Evolutionary conservation across 2,113 vertebrate species (phyloP).

Genomic region (Sinocyclocheilus rhinocerous): DNA sequence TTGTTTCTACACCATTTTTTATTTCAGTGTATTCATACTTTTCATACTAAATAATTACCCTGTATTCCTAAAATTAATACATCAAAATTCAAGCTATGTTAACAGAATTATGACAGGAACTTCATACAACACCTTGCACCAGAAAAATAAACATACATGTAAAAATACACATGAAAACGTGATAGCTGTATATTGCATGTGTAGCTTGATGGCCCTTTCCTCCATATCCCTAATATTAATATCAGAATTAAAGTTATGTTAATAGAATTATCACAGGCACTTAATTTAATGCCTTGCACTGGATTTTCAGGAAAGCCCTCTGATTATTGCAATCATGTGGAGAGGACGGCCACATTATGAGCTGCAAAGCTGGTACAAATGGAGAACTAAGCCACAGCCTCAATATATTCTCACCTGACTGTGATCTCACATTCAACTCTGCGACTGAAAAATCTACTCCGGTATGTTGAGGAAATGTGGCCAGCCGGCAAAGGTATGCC

Average conservation of each 20-base stretch:
- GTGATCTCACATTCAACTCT: constrained; percentile 49
- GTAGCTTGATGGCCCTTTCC: neutral
- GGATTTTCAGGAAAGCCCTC: constrained; percentile 63
- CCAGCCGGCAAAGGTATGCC: neutral
- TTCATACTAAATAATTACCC: neutral
- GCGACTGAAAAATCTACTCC: constrained; percentile 51
- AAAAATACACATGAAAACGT: neutral
- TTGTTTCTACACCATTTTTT: neutral
- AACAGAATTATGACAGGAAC: neutral
- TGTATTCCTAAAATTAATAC: constrained; percentile 23
- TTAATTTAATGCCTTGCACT: constrained; percentile 63
- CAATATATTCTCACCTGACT: constrained; percentile 52
- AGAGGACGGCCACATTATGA: constrained; percentile 60
- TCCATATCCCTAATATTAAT: neutral
- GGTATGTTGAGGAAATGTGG: neutral
- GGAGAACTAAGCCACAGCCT: constrained; percentile 47
- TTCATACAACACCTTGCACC: constrained; percentile 12
- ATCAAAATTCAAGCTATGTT: constrained; percentile 27
- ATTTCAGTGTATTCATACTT: neutral
- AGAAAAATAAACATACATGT: neutral
- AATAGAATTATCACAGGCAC: constrained; percentile 57
- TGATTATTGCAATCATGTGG: constrained; percentile 55
- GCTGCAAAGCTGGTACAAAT: constrained; percentile 64
- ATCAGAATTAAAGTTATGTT: neutral
- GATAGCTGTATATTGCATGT: neutral